phyloP scores from a whole-genome alignment of 2,113 vertebrate genomes.

The Felis chaus region DNA sequence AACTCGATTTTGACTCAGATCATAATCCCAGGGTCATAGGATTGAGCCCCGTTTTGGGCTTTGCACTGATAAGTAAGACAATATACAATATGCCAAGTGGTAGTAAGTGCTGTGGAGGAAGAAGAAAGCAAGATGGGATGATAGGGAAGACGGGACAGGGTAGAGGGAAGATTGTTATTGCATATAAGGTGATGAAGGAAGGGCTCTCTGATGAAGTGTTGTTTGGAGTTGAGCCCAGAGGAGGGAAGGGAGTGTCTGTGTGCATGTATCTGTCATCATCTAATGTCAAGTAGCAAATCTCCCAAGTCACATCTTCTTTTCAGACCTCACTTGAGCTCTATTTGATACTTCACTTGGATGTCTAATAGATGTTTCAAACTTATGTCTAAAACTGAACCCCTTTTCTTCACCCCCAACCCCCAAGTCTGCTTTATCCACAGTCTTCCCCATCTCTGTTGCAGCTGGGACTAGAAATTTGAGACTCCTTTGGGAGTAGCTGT shows the following conservation, averaged over 20 bases:
- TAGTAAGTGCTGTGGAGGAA: neutral
- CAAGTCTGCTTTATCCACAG: neutral
- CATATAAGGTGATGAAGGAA: neutral
- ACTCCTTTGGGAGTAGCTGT: neutral
- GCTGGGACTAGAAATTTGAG: neutral
- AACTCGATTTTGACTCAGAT: neutral
- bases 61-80: neutral
- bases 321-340: neutral
- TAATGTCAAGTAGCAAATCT: neutral
- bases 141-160: neutral
- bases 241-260: neutral
- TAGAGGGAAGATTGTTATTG: neutral
- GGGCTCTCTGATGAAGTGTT: neutral
- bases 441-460: neutral
- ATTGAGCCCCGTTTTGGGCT: neutral
- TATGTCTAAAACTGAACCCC: neutral
- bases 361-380: constrained; percentile 31
- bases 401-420: neutral
- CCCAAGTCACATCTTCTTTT: neutral
- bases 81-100: neutral
- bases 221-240: neutral
- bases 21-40: neutral
- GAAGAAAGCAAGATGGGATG: neutral
- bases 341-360: neutral
- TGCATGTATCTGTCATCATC: neutral